Evolutionary conservation across 2,888 invertebrate species (phyloP).

Genomic region (Dorcus parallelipipedus): DNA sequence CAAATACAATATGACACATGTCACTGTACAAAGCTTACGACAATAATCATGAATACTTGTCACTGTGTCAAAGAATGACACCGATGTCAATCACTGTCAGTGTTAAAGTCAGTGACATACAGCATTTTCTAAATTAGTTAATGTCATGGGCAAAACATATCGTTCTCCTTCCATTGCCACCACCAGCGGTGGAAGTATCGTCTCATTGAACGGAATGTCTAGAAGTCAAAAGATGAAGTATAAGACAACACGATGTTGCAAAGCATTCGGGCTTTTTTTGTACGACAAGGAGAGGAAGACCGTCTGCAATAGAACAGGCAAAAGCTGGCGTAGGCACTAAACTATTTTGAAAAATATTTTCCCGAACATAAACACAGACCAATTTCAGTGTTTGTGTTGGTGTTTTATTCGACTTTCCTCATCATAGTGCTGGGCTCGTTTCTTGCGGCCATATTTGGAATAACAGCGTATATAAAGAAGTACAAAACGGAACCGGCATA

Average conservation of each 20-base stretch:
- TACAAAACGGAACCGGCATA: slow-evolving; percentile 1
- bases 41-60: too few species aligned
- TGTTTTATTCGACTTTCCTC: slow-evolving; percentile 18
- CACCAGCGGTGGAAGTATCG: slow-evolving; percentile 2
- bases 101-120: background rate
- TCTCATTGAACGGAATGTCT: slow-evolving; percentile 2
- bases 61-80: too few species aligned
- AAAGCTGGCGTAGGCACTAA: slow-evolving; percentile 53
- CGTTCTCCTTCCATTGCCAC: slow-evolving; percentile 14
- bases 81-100: too few species aligned
- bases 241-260: slow-evolving; percentile 16
- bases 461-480: slow-evolving; percentile 2
- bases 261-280: slow-evolving; percentile 40
- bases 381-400: slow-evolving; percentile 9
- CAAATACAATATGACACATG: too few species aligned
- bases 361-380: slow-evolving; percentile 21
- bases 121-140: background rate
- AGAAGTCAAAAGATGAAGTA: background rate
- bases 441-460: slow-evolving; percentile 9
- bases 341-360: background rate
- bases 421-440: slow-evolving; percentile 16
- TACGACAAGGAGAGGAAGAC: slow-evolving; percentile 51
- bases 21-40: too few species aligned
- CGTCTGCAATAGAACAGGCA: slow-evolving; percentile 51
- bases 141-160: slow-evolving; percentile 9